Evolutionary conservation across 2,888 invertebrate species (phyloP).

Genomic region (Patella depressa): DNA sequence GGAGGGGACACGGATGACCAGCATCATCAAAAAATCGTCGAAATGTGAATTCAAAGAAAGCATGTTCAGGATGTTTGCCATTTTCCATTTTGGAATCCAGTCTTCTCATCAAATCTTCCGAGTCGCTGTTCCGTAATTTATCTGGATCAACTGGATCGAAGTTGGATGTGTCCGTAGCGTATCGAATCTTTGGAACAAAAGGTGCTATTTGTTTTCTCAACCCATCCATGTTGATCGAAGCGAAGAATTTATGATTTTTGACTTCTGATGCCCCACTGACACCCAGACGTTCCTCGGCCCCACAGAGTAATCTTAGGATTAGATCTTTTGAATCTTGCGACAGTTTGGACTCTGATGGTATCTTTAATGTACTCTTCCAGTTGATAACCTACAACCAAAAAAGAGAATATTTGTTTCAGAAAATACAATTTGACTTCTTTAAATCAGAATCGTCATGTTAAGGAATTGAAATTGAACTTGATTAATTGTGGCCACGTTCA

Average conservation of each 20-base stretch:
- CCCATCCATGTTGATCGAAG: constrained; percentile 89
- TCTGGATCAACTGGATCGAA: constrained; percentile 59
- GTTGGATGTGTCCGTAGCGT: constrained; percentile 95
- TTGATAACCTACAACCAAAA: constrained; percentile 86
- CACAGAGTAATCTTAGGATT: constrained; percentile 90
- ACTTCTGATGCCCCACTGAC: constrained; percentile 91
- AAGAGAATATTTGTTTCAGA: constrained; percentile 1
- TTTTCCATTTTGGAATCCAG: too few species aligned
- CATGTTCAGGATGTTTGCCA: constrained; percentile 83
- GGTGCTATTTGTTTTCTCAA: constrained; percentile 90
- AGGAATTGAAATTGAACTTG: too few species aligned
- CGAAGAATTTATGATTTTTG: constrained; percentile 93
- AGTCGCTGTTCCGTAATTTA: constrained; percentile 57
- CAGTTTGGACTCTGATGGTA: constrained; percentile 89
- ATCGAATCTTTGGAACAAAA: constrained; percentile 92
- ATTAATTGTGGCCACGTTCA: too few species aligned
- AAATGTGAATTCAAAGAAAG: constrained; percentile 99
- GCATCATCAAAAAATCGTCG: constrained; percentile 90
- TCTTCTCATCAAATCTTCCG: constrained; percentile 49
- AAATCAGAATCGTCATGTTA: too few species aligned
- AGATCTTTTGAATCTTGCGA: constrained; percentile 90
- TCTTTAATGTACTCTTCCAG: constrained; percentile 92
- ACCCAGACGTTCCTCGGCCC: constrained; percentile 89
- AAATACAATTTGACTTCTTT: neutral
- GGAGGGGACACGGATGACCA: constrained; percentile 61